Conservation (phyloP, 2,113 vertebrate genomes). For the Carassius auratus region DNA sequence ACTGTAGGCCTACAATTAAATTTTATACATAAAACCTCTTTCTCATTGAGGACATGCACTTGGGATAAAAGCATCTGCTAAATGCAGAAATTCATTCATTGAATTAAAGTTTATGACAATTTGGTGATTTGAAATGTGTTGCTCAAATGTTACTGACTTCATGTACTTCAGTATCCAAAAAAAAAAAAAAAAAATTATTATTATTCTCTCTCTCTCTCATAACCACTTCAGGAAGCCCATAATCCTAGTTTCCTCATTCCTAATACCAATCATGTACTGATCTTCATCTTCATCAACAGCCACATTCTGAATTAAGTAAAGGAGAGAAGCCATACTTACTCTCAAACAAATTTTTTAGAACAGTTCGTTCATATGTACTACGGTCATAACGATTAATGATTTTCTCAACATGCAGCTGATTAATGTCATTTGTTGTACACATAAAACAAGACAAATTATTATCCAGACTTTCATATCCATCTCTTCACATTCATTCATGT, state of each 20-base stretch:
- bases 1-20: background rate
- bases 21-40: background rate
- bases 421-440: no score
- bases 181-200: no score
- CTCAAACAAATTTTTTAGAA: no score
- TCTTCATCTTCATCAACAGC: background rate
- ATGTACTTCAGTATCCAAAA: background rate
- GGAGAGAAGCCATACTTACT: no score
- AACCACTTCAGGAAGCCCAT: no score
- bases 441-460: no score
- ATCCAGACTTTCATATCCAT: background rate
- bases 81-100: no score
- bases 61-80: no score
- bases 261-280: background rate
- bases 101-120: background rate
- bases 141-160: background rate
- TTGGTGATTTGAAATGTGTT: background rate
- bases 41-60: background rate
- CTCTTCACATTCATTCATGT: background rate
- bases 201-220: no score
- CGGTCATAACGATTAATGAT: no score
- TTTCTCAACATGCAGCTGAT: no score
- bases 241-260: background rate
- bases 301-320: background rate
- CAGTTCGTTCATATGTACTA: no score